phyloP scores from a whole-genome alignment of 2,113 vertebrate species.

The Lipophrys pholis region DNA sequence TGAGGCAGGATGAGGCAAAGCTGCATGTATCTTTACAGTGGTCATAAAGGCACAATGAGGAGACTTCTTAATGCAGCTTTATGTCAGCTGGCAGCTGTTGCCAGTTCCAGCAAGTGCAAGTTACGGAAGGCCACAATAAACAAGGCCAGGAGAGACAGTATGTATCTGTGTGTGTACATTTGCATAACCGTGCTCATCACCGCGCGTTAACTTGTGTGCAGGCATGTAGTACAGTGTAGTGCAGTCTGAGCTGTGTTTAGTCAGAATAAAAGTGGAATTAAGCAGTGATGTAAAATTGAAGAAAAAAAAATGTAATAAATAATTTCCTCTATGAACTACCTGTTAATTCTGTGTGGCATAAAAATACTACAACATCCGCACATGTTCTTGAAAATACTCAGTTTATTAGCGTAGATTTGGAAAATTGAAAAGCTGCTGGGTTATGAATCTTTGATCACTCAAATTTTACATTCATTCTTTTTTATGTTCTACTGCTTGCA shows the following conservation, averaged over 20 bases:
- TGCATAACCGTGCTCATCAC: slow-evolving; percentile 15
- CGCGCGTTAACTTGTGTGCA: slow-evolving; percentile 1
- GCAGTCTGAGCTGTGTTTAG: slow-evolving; percentile 7
- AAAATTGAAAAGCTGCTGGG: slow-evolving; percentile 19
- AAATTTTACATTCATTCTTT: slow-evolving; percentile 60
- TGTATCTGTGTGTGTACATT: slow-evolving; percentile 45
- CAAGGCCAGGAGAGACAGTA: slow-evolving; percentile 63
- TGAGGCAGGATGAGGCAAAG: slow-evolving; percentile 59
- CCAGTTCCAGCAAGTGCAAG: slow-evolving; percentile 73
- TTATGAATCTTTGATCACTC: slow-evolving; percentile 51
- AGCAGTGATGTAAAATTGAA: background rate
- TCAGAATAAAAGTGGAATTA: slow-evolving; percentile 9
- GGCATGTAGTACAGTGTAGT: background rate
- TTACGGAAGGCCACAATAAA: slow-evolving; percentile 75
- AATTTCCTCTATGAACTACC: slow-evolving; percentile 10
- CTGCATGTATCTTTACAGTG: slow-evolving; percentile 69
- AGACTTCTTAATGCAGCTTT: slow-evolving; percentile 71
- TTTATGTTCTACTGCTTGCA: slow-evolving; percentile 38
- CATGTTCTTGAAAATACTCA: slow-evolving; percentile 30
- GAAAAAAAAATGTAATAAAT: slow-evolving; percentile 13
- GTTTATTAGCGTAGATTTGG: slow-evolving; percentile 40
- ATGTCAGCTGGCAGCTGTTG: slow-evolving; percentile 78
- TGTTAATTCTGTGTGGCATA: slow-evolving; percentile 20
- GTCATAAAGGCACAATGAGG: slow-evolving; percentile 74
- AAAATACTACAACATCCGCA: slow-evolving; percentile 47